phyloP scores from a whole-genome alignment of 2,888 invertebrate genomes.

The Disparrhopalites patrizii region DNA sequence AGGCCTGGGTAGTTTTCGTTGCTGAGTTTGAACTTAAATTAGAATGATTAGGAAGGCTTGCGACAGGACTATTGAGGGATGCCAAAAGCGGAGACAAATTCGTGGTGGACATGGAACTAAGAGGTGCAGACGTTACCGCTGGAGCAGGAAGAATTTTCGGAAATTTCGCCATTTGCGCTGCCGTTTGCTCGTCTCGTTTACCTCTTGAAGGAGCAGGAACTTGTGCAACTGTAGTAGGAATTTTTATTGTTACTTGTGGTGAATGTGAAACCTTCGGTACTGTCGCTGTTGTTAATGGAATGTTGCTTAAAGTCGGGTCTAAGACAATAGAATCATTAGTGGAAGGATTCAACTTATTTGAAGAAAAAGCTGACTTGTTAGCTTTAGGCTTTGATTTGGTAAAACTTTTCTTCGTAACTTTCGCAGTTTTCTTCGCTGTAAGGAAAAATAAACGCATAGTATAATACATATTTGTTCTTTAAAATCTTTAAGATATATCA shows the following conservation, averaged over 20 bases:
- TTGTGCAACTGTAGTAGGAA: background rate
- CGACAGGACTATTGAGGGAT: background rate
- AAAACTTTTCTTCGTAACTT: slow-evolving; percentile 19
- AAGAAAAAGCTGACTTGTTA: background rate
- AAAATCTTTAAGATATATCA: no score
- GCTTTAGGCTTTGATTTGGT: slow-evolving; percentile 13
- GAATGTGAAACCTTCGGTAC: background rate
- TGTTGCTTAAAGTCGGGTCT: slow-evolving; percentile 3
- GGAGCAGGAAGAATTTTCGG: slow-evolving; percentile 40
- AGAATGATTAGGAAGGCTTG: background rate
- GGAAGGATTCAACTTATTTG: slow-evolving; percentile 16
- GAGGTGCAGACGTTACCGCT: background rate
- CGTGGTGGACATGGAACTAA: background rate
- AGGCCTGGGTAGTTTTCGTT: background rate
- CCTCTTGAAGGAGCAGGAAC: background rate
- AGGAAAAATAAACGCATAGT: no score
- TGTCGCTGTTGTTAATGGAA: background rate
- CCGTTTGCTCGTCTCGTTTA: slow-evolving; percentile 28
- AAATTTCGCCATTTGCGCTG: slow-evolving; percentile 36
- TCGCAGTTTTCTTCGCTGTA: slow-evolving; percentile 30
- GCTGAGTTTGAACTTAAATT: background rate
- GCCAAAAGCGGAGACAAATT: background rate
- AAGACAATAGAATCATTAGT: slow-evolving; percentile 7
- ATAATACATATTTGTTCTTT: no score
- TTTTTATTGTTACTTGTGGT: slow-evolving; percentile 4